These are phyloP conservation scores for Craniophora ligustri DNA, from an alignment of 2,888 invertebrate genomes.

Conservation along the genomic window DNA sequence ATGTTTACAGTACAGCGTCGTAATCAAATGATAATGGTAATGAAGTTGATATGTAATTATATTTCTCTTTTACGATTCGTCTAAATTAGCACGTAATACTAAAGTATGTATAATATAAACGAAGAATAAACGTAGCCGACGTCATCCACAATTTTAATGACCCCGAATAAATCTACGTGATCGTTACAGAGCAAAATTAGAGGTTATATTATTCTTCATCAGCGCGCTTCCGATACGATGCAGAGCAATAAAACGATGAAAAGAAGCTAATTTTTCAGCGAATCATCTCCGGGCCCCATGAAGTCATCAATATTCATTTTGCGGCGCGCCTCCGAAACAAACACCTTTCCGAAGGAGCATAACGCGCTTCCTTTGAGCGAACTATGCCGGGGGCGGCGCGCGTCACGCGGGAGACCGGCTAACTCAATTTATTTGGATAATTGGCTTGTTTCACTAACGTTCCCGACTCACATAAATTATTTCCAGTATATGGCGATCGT, in stretches of 20 bases:
- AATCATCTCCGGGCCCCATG: slow-evolving; percentile 86
- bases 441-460: slow-evolving; percentile 81
- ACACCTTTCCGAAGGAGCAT: slow-evolving; percentile 81
- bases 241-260: slow-evolving; percentile 86
- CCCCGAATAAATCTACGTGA: slow-evolving; percentile 67
- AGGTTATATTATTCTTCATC: slow-evolving; percentile 87
- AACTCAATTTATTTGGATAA: slow-evolving; percentile 86
- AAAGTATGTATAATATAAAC: slow-evolving; percentile 23
- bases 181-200: slow-evolving; percentile 84
- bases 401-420: slow-evolving; percentile 65
- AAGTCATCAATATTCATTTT: slow-evolving; percentile 88
- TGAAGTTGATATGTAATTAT: neutral
- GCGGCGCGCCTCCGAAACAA: slow-evolving; percentile 86
- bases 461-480: slow-evolving; percentile 67
- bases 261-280: slow-evolving; percentile 88
- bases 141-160: slow-evolving; percentile 55
- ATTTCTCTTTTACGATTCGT: slow-evolving; percentile 16
- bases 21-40: too few relatives aligned
- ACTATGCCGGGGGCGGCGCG: slow-evolving; percentile 68
- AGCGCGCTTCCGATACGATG: slow-evolving; percentile 74
- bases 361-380: slow-evolving; percentile 81
- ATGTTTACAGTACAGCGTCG: too few relatives aligned
- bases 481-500: slow-evolving; percentile 37
- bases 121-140: slow-evolving; percentile 44
- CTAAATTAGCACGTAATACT: slow-evolving; percentile 22